A percentile compares a stretch with the other conserved stretches of the same genome.
These are phyloP conservation scores for Passer montanus DNA, from an alignment of 2,113 vertebrate species.

Conservation along the genomic window DNA sequence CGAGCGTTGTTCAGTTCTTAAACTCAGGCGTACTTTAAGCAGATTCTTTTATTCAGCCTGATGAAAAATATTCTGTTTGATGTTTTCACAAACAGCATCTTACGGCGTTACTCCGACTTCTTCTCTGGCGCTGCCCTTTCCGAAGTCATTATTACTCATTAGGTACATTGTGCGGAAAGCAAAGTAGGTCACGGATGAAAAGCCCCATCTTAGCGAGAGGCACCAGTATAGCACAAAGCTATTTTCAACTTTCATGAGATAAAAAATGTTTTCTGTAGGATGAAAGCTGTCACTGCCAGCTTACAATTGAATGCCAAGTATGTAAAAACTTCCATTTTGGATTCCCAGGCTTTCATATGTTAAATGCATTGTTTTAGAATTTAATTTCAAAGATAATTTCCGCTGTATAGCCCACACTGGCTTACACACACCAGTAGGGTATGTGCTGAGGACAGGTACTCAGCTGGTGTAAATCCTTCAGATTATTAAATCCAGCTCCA, in stretches of 20 bases:
- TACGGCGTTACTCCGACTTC: slow-evolving; percentile 7
- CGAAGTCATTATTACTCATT: slow-evolving; percentile 67
- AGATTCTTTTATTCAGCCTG: not conserved
- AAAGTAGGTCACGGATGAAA: slow-evolving; percentile 77
- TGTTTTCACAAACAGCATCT: slow-evolving; percentile 36
- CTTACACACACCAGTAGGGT: not conserved
- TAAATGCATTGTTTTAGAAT: slow-evolving; percentile 67
- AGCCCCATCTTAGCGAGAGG: slow-evolving; percentile 62
- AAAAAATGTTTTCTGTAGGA: slow-evolving; percentile 66
- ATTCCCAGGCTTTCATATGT: slow-evolving; percentile 67
- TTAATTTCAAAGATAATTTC: slow-evolving; percentile 26
- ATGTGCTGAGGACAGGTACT: not conserved
- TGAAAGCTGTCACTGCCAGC: slow-evolving; percentile 71
- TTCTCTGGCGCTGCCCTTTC: slow-evolving; percentile 42
- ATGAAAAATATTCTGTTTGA: slow-evolving; percentile 31
- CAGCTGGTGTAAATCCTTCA: not conserved
- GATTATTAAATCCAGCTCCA: not conserved
- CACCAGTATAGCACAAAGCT: slow-evolving; percentile 63
- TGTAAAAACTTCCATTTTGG: slow-evolving; percentile 59
- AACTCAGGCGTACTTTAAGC: not conserved
- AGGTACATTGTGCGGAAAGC: slow-evolving; percentile 62
- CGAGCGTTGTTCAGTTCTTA: not conserved
- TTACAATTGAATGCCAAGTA: slow-evolving; percentile 67
- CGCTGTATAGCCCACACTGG: not conserved
- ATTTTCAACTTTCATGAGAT: slow-evolving; percentile 72